Evolutionary conservation across 1,140 invertebrate species (phyloP).

Genomic region (Nasonia longicornis): DNA sequence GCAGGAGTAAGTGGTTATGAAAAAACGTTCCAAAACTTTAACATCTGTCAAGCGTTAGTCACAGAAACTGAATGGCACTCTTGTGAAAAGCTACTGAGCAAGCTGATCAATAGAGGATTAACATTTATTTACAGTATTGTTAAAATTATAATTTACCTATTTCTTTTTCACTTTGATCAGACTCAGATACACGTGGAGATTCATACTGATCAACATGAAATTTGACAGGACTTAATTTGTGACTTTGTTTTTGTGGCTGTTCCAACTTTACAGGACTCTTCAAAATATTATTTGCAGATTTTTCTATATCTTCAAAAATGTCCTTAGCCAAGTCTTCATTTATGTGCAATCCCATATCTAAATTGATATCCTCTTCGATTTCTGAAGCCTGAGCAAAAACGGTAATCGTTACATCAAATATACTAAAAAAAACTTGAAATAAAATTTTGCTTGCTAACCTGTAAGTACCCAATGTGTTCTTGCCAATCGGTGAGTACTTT

Average conservation of each 20-base stretch:
- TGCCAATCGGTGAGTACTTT: conserved; percentile 66
- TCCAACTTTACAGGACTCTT: conserved; percentile 16
- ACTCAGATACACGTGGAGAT: conserved; percentile 23
- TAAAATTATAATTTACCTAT: conserved; percentile 47
- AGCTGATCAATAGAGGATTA: conserved; percentile 25
- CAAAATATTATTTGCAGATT: conserved; percentile 13
- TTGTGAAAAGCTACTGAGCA: conserved; percentile 36
- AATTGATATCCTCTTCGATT: conserved; percentile 58
- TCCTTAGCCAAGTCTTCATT: conserved; percentile 23
- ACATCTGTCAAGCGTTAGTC: conserved; percentile 23
- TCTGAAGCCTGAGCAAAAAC: conserved; percentile 54
- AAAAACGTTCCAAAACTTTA: neutral
- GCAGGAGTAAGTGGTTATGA: conserved; percentile 5
- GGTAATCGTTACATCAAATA: conserved; percentile 1
- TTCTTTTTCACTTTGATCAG: conserved; percentile 49
- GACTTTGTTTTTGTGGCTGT: conserved; percentile 37
- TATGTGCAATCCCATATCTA: conserved; percentile 38
- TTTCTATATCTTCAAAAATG: conserved; percentile 9
- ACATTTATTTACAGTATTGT: conserved; percentile 7
- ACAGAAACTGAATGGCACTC: conserved; percentile 28
- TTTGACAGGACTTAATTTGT: conserved; percentile 23
- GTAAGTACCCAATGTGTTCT: conserved; percentile 62
- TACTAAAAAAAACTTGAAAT: neutral
- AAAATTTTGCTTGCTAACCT: conserved; percentile 50
- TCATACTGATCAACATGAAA: neutral